A percentile compares a stretch with the other conserved stretches of the same genome.
Evolutionary conservation across 2,797 vertebrate genomes (phyloP).

Genomic region (Pampus argenteus): DNA sequence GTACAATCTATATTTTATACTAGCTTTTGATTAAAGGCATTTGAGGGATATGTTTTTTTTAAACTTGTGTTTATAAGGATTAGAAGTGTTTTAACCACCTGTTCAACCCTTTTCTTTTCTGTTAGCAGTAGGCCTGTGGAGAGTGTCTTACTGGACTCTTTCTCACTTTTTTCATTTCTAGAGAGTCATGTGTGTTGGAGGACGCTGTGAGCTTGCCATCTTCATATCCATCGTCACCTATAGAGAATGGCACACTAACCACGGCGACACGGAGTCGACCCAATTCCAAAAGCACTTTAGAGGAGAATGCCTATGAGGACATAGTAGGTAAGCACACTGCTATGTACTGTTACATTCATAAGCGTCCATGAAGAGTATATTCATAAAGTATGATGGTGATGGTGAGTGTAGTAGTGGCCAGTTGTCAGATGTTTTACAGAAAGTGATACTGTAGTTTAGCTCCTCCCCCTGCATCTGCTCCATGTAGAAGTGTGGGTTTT

Average conservation of each 20-base stretch:
- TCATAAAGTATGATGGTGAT: background rate
- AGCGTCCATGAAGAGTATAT: background rate
- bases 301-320: slow-evolving; percentile 99
- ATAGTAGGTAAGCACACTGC: slow-evolving; percentile 91
- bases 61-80: slow-evolving; percentile 17
- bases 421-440: slow-evolving; percentile 20
- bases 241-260: slow-evolving; percentile 91
- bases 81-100: slow-evolving; percentile 34
- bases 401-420: slow-evolving; percentile 1
- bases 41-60: slow-evolving; percentile 20
- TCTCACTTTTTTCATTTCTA: slow-evolving; percentile 69
- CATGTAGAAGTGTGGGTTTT: slow-evolving; percentile 15
- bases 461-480: slow-evolving; percentile 29
- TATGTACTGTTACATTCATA: no score
- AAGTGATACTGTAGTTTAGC: background rate
- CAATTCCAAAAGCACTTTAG: slow-evolving; percentile 96
- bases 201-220: slow-evolving; percentile 91
- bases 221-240: slow-evolving; percentile 89
- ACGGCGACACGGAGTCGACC: slow-evolving; percentile 87
- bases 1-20: slow-evolving; percentile 32
- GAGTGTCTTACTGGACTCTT: slow-evolving; percentile 25
- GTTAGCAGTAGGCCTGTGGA: slow-evolving; percentile 22
- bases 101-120: slow-evolving; percentile 28
- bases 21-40: slow-evolving; percentile 21
- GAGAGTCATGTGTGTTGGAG: slow-evolving; percentile 96